Evolutionary conservation across 2,888 invertebrate species (phyloP), one percentile per base, ranked within the genome.

Genomic region (Antheraea yamamai): DNA sequence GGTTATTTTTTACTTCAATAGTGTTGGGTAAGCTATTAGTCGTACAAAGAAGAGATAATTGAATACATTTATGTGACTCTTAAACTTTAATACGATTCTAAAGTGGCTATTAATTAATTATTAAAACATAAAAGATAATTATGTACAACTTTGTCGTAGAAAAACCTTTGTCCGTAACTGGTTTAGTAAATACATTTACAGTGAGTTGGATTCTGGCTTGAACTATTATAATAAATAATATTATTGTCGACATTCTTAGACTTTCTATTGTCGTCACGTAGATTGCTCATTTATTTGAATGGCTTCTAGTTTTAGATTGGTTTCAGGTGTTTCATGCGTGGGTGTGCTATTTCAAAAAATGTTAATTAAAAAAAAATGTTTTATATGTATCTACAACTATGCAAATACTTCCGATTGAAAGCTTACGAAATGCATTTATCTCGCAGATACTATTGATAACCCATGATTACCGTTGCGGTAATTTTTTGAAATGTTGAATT

Each of bases 221-320:
- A 77, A 75, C 71, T 55, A 73, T 73, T 78, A 73, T 58, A 68
- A 74, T 64, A 75, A 78, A 73, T 55, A 68, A 74, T 64, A 76
- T 78, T 81, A 78, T 85, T 80, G 79, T 80, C 81, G 79, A 83
- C 85, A 84, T 84, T 82, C 81, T 83, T 83, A 81, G 80, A 79
- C 79, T 86, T 84, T 87, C 83, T 83, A 79, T 75, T 77, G 77
- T 75, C 80, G 81, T 80, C 78, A 77, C 76, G 74, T 35, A 78
- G 76, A 81, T 86, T 83, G 81, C 83, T 78, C 26, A n/a, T 55
- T 18, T 47, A 51, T 73, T 18, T 55, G 51, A 39, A 10, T 68
- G 39, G 68, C 20, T 68, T 52, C 12, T 26, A 55, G 30, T 35
- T 66, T 61, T 20, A n/a, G 0, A 35, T 10, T 61, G 26, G 39